Evolutionary conservation across 2,113 vertebrate species (phyloP).

Genomic region (Delphinapterus leucas): DNA sequence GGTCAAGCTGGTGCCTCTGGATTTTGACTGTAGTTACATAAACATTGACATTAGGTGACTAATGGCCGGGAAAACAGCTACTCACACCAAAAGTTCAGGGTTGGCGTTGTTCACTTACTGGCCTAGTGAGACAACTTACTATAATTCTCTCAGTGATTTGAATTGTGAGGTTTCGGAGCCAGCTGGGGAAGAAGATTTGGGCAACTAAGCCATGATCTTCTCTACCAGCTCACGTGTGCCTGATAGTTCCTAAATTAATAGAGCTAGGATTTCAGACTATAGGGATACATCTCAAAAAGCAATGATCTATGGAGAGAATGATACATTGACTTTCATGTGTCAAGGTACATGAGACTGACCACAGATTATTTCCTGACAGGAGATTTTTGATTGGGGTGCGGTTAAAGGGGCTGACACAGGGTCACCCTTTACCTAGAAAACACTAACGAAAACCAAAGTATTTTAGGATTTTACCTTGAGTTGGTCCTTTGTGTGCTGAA

Average conservation of each 20-base stretch:
- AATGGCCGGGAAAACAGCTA: conserved; percentile 46
- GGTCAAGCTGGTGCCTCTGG: conserved; percentile 59
- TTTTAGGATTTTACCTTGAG: not conserved
- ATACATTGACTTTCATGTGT: not conserved
- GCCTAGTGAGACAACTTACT: not conserved
- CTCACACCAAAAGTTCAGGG: not conserved
- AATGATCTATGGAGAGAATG: not conserved
- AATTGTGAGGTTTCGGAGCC: not conserved
- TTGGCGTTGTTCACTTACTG: not conserved
- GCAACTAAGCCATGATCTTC: not conserved
- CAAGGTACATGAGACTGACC: not conserved
- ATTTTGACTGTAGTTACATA: conserved; percentile 58
- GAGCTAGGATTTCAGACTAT: not conserved
- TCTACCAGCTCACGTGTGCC: not conserved
- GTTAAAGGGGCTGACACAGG: not conserved
- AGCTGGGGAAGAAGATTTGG: not conserved
- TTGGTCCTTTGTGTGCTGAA: not conserved
- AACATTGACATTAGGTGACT: conserved; percentile 71
- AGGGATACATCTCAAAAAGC: not conserved
- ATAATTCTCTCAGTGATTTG: not conserved
- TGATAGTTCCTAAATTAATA: not conserved
- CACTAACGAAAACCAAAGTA: not conserved
- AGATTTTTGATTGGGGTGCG: not conserved
- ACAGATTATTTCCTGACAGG: not conserved
- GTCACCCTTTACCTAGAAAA: not conserved